Conservation (phyloP, 2,888 invertebrate species). For the Empis livida region DNA sequence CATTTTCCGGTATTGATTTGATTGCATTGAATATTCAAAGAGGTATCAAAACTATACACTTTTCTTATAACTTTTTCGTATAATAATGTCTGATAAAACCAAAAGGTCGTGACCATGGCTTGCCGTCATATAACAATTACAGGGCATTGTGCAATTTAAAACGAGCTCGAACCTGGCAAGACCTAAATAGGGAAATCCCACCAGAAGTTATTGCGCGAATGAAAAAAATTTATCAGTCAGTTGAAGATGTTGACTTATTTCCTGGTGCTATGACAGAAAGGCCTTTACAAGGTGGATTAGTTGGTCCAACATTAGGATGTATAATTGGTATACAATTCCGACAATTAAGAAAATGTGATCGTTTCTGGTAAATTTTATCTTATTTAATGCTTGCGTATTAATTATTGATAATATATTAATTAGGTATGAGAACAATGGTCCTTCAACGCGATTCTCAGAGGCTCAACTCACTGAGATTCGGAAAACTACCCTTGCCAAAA, state of each 20-base stretch:
- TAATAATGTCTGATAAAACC: neutral
- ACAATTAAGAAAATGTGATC: conserved; percentile 80
- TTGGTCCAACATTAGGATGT: conserved; percentile 90
- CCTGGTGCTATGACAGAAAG: conserved; percentile 87
- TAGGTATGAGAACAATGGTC: conserved; percentile 77
- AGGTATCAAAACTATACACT: conserved; percentile 30
- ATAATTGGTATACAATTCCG: conserved; percentile 91
- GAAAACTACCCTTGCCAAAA: conserved; percentile 70
- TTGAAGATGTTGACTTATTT: conserved; percentile 93
- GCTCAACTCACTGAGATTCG: conserved; percentile 78
- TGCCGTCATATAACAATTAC: conserved; percentile 82
- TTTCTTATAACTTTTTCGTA: neutral
- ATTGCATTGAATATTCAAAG: conserved; percentile 84
- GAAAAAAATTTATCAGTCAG: conserved; percentile 71
- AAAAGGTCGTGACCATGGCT: conserved; percentile 68
- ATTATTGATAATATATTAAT: conserved; percentile 5
- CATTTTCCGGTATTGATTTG: conserved; percentile 85
- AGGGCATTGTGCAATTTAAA: conserved; percentile 81
- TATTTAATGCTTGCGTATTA: neutral
- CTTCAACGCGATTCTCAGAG: conserved; percentile 66
- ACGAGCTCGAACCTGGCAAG: conserved; percentile 72
- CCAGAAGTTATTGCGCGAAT: conserved; percentile 66
- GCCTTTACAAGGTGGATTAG: conserved; percentile 76
- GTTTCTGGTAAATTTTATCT: conserved; percentile 55
- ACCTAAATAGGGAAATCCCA: conserved; percentile 75